phyloP scores from a whole-genome alignment of 2,797 vertebrate genomes.

The Chaetodon trifasciatus region DNA sequence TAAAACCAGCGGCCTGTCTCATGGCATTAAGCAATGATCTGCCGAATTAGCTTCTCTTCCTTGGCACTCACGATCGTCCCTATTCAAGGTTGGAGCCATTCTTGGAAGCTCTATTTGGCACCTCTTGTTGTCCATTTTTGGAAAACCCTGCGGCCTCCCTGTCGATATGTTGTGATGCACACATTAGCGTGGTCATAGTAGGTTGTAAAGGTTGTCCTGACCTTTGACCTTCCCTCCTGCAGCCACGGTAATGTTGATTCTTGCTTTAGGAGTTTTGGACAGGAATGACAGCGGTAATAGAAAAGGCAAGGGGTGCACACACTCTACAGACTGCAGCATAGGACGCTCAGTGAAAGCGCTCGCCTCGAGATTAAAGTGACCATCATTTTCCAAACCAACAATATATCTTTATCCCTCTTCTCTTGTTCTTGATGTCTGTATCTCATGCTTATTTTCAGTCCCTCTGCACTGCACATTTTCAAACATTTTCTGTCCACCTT shows the following conservation, averaged over 20 bases:
- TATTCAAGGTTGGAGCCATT: conserved; percentile 19
- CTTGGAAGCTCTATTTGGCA: conserved; percentile 21
- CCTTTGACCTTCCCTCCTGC: conserved; percentile 55
- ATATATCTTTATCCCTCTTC: conserved; percentile 12
- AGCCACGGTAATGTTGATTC: conserved; percentile 43
- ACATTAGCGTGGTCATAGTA: conserved; percentile 21
- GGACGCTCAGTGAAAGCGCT: conserved; percentile 5
- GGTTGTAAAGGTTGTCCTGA: conserved; percentile 37
- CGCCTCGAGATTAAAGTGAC: conserved; percentile 26
- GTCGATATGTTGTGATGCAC: conserved; percentile 45
- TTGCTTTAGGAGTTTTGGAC: conserved; percentile 53
- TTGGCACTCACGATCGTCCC: conserved; percentile 25
- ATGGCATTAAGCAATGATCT: conserved; percentile 36
- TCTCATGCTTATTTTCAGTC: neutral
- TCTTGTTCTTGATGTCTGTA: conserved; percentile 3
- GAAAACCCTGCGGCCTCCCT: conserved; percentile 30
- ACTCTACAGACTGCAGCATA: conserved; percentile 8
- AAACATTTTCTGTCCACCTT: neutral
- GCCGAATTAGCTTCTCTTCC: conserved; percentile 15
- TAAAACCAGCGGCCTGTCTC: conserved; percentile 7
- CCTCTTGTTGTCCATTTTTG: conserved; percentile 16
- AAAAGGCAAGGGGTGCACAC: conserved; percentile 10
- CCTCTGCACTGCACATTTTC: neutral
- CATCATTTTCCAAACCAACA: conserved; percentile 3
- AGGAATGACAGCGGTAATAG: conserved; percentile 25